phyloP scores from a whole-genome alignment of 2,888 invertebrate genomes.

The Pecten maximus region DNA sequence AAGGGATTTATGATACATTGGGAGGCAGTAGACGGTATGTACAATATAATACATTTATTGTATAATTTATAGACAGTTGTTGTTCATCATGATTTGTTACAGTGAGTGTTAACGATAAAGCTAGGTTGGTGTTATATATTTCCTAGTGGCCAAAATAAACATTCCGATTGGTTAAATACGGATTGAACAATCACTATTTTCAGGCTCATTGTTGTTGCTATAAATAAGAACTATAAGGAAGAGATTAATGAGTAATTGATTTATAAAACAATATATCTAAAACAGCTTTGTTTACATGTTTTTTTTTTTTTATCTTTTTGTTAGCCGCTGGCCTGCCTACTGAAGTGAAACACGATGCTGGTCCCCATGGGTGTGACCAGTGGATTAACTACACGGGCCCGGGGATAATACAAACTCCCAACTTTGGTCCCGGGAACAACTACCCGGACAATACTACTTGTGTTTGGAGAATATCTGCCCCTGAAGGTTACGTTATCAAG shows the following conservation, averaged over 20 bases:
- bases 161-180: too few relatives aligned
- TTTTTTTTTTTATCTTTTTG: neutral
- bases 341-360: slow-evolving; percentile 31
- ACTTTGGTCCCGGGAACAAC: slow-evolving; percentile 44
- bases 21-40: slow-evolving; percentile 51
- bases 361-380: slow-evolving; percentile 42
- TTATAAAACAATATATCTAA: too few relatives aligned
- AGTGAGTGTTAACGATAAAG: too few relatives aligned
- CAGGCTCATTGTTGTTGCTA: too few relatives aligned
- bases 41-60: neutral
- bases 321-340: slow-evolving; percentile 28
- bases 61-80: neutral
- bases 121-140: too few relatives aligned
- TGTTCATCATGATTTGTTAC: neutral
- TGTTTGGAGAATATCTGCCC: slow-evolving; percentile 55
- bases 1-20: slow-evolving; percentile 51
- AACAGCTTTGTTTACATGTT: too few relatives aligned
- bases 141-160: too few relatives aligned
- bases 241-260: too few relatives aligned
- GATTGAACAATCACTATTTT: too few relatives aligned
- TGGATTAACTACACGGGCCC: slow-evolving; percentile 46
- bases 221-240: too few relatives aligned
- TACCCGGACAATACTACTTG: slow-evolving; percentile 56
- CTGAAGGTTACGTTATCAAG: slow-evolving; percentile 53
- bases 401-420: slow-evolving; percentile 55